phyloP scores from a whole-genome alignment of 2,888 invertebrate genomes.

The Oscheius sp. region DNA sequence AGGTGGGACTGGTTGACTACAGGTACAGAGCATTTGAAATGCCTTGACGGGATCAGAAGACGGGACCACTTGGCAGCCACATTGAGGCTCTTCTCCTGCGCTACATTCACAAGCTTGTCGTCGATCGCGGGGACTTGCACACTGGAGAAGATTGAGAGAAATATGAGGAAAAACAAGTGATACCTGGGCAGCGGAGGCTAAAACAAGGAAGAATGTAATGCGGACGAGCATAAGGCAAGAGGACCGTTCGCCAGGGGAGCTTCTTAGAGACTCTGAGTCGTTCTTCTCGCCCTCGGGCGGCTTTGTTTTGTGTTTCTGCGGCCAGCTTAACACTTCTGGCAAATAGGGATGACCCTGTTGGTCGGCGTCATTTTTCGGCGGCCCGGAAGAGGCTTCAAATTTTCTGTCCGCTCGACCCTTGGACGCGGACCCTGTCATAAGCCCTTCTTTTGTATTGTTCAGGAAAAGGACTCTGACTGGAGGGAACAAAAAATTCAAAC shows the following conservation, averaged over 20 bases:
- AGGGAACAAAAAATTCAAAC: too few relatives aligned
- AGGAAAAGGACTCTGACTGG: too few relatives aligned
- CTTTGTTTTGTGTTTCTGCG: slow-evolving; percentile 35
- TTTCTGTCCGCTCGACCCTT: too few relatives aligned
- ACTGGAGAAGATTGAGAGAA: not conserved
- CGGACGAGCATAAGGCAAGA: slow-evolving; percentile 1
- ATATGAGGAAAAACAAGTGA: not conserved
- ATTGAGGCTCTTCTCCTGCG: slow-evolving; percentile 51
- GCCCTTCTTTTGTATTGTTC: too few relatives aligned
- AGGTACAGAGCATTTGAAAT: slow-evolving; percentile 53
- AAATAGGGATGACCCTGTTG: slow-evolving; percentile 23
- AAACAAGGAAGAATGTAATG: not conserved
- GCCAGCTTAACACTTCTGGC: slow-evolving; percentile 33
- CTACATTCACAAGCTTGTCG: slow-evolving; percentile 51
- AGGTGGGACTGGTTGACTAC: slow-evolving; percentile 48
- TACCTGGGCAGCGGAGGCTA: slow-evolving; percentile 8
- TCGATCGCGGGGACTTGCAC: slow-evolving; percentile 40
- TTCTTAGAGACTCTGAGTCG: slow-evolving; percentile 28
- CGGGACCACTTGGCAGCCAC: slow-evolving; percentile 45
- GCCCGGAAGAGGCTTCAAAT: not conserved
- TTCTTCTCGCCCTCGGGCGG: slow-evolving; percentile 26
- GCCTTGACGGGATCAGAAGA: slow-evolving; percentile 23
- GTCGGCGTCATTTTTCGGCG: not conserved
- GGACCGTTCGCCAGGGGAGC: not conserved
- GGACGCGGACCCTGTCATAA: too few relatives aligned